A percentile compares a stretch with the other conserved stretches of the same genome.
phyloP scores from a whole-genome alignment of 2,113 vertebrate genomes.

The Oreochromis spilurus region DNA sequence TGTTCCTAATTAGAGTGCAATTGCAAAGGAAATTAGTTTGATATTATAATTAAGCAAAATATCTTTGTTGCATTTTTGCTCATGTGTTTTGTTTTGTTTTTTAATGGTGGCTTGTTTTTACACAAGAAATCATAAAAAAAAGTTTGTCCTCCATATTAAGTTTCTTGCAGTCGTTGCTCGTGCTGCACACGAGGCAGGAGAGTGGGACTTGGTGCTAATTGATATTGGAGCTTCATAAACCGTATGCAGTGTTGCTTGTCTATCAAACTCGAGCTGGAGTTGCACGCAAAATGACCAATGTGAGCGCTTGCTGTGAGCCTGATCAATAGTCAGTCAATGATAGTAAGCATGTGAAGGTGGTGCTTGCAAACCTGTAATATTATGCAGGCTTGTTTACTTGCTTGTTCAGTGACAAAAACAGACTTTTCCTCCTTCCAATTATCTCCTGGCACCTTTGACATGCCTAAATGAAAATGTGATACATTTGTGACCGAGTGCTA shows the following conservation, averaged over 20 bases:
- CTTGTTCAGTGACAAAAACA: background rate
- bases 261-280: background rate
- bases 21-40: background rate
- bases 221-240: slow-evolving; percentile 1
- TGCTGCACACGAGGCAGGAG: background rate
- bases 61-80: background rate
- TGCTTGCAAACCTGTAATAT: background rate
- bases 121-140: background rate
- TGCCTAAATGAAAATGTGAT: background rate
- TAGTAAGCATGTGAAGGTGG: background rate
- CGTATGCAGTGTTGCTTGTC: background rate
- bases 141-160: background rate
- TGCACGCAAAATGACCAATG: background rate
- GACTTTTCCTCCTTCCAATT: background rate
- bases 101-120: background rate
- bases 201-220: slow-evolving; percentile 23
- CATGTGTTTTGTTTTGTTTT: background rate
- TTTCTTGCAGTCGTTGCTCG: background rate
- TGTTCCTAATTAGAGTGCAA: background rate
- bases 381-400: background rate
- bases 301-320: background rate
- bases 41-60: background rate
- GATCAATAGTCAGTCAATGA: background rate
- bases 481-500: background rate
- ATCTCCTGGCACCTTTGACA: background rate